Conservation (phyloP, 2,797 vertebrate species). For the Xiphorhynchus erythropygius region DNA sequence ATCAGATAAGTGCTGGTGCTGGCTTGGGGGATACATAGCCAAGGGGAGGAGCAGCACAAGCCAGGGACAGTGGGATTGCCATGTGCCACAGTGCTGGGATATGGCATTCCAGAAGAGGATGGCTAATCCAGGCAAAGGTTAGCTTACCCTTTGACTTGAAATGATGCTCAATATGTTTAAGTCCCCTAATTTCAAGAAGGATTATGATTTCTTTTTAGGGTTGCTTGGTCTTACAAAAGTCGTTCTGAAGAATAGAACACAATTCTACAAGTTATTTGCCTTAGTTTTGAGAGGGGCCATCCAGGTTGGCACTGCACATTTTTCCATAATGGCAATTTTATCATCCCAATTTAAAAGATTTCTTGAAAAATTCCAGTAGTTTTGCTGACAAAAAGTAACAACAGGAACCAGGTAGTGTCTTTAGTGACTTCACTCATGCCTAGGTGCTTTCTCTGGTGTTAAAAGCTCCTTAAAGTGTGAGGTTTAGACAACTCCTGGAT, state of each 20-base stretch:
- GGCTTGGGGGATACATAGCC: not conserved
- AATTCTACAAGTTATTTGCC: not conserved
- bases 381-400: not conserved
- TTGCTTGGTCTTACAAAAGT: not conserved
- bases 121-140: not conserved
- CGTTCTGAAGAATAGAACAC: not conserved
- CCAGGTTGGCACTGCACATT: not conserved
- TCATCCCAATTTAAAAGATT: not conserved
- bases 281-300: not conserved
- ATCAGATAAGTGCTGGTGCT: not conserved
- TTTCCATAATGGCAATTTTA: not conserved
- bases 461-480: not conserved
- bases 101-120: not conserved
- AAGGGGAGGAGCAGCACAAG: not conserved
- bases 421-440: not conserved
- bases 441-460: not conserved
- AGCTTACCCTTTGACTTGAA: not conserved
- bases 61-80: rapidly evolving
- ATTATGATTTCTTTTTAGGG: not conserved
- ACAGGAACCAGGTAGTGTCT: not conserved
- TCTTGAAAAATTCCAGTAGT: not conserved
- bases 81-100: rapidly evolving
- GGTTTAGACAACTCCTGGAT: not conserved
- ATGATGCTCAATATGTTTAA: not conserved
- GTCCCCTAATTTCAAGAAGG: not conserved